A percentile compares a stretch with the other conserved stretches of the same genome.
Evolutionary conservation across 53 echinoderm and acorn worm species (phyloP).

Genomic region (Apostichopus leukothele): DNA sequence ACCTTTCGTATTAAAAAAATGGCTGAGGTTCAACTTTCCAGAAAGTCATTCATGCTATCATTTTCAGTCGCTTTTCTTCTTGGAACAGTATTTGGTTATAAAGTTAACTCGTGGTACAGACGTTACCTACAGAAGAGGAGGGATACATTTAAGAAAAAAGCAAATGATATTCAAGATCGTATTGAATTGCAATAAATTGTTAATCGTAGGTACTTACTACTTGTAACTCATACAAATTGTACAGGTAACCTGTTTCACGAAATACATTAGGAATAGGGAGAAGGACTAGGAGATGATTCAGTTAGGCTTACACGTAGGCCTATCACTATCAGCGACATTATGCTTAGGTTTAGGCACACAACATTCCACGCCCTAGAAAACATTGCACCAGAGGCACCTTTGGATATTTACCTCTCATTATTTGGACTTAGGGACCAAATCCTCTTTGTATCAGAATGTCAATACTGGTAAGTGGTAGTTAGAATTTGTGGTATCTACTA

Average conservation of each 20-base stretch:
- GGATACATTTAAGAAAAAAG: slow-evolving; percentile 60
- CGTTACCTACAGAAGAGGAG: slow-evolving; percentile 74
- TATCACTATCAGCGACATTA: too few relatives aligned
- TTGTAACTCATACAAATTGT: not conserved
- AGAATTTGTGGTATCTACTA: too few relatives aligned
- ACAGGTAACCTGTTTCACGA: not conserved
- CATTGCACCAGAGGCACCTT: too few relatives aligned
- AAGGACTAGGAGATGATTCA: too few relatives aligned
- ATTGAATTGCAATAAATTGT: slow-evolving; percentile 48
- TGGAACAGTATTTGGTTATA: slow-evolving; percentile 70
- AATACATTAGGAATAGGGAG: not conserved
- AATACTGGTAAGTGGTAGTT: too few relatives aligned
- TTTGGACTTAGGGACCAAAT: too few relatives aligned
- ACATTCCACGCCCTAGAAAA: too few relatives aligned
- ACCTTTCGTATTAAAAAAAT: not conserved
- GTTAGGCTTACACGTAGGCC: too few relatives aligned
- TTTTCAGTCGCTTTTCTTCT: slow-evolving; percentile 54
- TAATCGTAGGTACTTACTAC: not conserved
- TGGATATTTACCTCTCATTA: too few relatives aligned
- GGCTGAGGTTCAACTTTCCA: slow-evolving; percentile 20
- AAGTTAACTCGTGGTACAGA: slow-evolving; percentile 66
- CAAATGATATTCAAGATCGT: slow-evolving; percentile 63
- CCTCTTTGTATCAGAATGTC: too few relatives aligned
- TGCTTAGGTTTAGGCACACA: too few relatives aligned
- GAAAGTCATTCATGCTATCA: slow-evolving; percentile 5